phyloP scores from a whole-genome alignment of 1,140 invertebrate genomes.

The Trichomalopsis sarcophagae region DNA sequence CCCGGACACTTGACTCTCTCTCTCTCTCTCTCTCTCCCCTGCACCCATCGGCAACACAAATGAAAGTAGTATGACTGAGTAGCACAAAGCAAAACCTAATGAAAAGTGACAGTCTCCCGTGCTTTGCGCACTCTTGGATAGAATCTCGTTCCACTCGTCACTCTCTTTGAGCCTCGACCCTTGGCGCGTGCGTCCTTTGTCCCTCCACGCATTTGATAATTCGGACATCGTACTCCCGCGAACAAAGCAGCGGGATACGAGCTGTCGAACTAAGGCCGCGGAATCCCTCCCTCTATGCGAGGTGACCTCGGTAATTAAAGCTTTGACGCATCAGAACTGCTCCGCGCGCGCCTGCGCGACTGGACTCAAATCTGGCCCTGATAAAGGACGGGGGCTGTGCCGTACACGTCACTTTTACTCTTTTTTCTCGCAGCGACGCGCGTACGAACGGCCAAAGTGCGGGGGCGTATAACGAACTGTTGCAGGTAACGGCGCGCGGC shows the following conservation, averaged over 20 bases:
- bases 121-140: conserved; percentile 55
- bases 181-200: conserved; percentile 57
- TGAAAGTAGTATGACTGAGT: neutral
- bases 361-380: conserved; percentile 4
- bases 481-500: neutral
- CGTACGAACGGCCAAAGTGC: neutral
- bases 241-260: conserved; percentile 46
- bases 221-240: conserved; percentile 36
- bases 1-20: no score
- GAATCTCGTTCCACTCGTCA: conserved; percentile 44
- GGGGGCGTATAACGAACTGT: conserved; percentile 28
- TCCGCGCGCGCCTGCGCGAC: neutral
- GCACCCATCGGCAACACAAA: neutral
- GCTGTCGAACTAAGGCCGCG: conserved; percentile 8
- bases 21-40: no score
- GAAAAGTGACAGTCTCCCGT: conserved; percentile 63
- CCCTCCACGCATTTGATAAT: conserved; percentile 65
- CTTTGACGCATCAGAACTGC: neutral
- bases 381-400: neutral
- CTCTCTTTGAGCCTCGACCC: neutral
- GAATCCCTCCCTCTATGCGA: neutral
- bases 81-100: conserved; percentile 65
- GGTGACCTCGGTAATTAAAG: conserved; percentile 25
- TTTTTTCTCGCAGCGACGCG: neutral
- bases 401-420: neutral